Evolutionary conservation across 2,113 vertebrate species (phyloP).

Genomic region (Tyto alba): DNA sequence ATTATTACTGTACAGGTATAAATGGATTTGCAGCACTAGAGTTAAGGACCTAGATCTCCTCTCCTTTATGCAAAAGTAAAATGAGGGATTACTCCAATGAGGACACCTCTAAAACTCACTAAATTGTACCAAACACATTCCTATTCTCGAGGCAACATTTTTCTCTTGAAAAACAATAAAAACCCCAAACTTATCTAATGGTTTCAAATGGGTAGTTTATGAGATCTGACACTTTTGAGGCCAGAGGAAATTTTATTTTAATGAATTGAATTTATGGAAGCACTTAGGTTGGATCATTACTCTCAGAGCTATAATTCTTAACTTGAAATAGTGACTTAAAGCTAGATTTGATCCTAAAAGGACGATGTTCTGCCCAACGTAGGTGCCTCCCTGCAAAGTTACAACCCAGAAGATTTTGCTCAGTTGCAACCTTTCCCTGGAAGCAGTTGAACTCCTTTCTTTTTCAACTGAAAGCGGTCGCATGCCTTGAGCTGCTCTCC

Average conservation of each 20-base stretch:
- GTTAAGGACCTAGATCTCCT: background rate
- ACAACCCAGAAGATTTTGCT: background rate
- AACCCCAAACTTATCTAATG: background rate
- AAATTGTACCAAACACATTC: constrained; percentile 11
- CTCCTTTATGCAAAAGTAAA: background rate
- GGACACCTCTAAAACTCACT: background rate
- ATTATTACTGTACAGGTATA: background rate
- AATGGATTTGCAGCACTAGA: background rate
- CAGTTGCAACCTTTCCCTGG: background rate
- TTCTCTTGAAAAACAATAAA: constrained; percentile 13
- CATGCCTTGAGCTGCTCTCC: fast-evolving
- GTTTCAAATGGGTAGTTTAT: constrained; percentile 5
- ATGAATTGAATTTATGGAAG: constrained; percentile 40
- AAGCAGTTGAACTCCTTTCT: background rate
- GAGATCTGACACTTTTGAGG: constrained; percentile 11
- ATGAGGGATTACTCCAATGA: background rate
- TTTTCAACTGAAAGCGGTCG: background rate
- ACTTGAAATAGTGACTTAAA: constrained; percentile 21
- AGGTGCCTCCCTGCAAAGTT: background rate
- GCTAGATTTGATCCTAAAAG: background rate
- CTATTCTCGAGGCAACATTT: background rate
- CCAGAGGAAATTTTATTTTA: constrained; percentile 36
- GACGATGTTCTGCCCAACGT: background rate
- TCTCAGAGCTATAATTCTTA: background rate
- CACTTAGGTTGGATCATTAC: constrained; percentile 17